Evolutionary conservation across 1,140 invertebrate species (phyloP), one percentile per base, ranked within the genome.

Genomic region (Halictus rubicundus): DNA sequence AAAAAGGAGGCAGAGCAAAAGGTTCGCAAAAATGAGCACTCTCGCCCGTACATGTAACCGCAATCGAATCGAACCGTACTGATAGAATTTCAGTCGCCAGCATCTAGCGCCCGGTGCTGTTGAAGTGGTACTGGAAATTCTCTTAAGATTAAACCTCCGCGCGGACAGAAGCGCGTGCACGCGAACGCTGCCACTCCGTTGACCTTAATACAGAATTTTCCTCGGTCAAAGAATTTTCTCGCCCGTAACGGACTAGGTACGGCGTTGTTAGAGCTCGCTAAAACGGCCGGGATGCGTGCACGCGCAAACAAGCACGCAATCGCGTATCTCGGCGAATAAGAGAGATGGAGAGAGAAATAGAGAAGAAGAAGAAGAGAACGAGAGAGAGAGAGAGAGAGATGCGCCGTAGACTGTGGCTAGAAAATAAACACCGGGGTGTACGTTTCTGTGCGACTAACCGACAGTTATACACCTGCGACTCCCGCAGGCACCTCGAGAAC

Each of bases 401-500:
- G 37, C n/a, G 27, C 19, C 60, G 76, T 66, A 66, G 64, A 66
- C 23, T 66, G 27, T 21, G 10, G 49, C 46, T 8, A 69, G 69
- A 46, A 72, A 78, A 78, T 72, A 78, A 78, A 72, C 60, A 60
- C 16, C 14, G 27, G 19, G 68, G 42, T 52, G 42, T 21, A 27
- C 39, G 19, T 12, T 71, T 12, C 32, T 39, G 54, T 27, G 25
- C 75, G 75, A 61, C 75, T 39, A 77, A 77, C 64, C 64, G 74
- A 76, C 74, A 61, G 59, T 63, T 63, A 71, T 71, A 52, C 68
- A 42, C 23, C 59, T 42, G 23, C 19, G 75, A 63, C 75, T 49
- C n/a, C 16, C 49, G 1, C 42, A 42, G 52, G 14, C 52, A 39
- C 19, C 37, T 59, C 73, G 37, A 59, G 63, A 32, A 66, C 52